Conservation (phyloP, 2,797 vertebrate genomes). For the Echiichthys vipera region DNA sequence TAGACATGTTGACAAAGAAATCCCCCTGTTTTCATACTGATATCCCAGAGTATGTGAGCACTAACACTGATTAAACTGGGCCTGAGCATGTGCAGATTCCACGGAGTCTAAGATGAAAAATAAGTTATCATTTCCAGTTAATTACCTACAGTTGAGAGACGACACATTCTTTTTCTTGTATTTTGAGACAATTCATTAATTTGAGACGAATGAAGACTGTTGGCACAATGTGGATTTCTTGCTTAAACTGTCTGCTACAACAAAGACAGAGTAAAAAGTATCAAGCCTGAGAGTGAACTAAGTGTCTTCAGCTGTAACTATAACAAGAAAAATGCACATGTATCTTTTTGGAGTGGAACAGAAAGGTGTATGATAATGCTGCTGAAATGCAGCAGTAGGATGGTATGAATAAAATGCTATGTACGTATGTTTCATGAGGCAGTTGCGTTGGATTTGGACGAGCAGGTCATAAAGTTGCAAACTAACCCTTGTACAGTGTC, state of each 20-base stretch:
- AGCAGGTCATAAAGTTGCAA: no score
- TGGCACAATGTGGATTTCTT: background rate
- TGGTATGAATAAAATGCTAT: background rate
- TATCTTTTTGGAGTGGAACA: background rate
- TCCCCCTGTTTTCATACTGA: background rate
- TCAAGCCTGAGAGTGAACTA: background rate
- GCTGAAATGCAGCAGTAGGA: background rate
- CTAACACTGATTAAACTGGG: background rate
- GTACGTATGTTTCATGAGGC: no score
- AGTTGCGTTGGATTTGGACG: no score
- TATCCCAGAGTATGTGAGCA: background rate
- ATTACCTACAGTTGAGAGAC: background rate
- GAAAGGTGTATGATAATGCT: background rate
- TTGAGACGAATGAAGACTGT: background rate
- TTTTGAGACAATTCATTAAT: no score
- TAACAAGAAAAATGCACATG: background rate
- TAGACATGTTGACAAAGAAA: conserved; percentile 24
- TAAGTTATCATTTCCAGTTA: background rate
- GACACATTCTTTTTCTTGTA: background rate
- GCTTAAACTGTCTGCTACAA: background rate
- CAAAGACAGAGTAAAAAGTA: background rate
- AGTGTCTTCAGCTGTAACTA: conserved; percentile 10
- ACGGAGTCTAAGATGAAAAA: background rate
- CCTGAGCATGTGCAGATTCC: conserved; percentile 6
- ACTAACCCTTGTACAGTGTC: no score